Base-by-base conservation (phyloP, 2,113 vertebrate genomes). In the Catagonus wagneri region DNA sequence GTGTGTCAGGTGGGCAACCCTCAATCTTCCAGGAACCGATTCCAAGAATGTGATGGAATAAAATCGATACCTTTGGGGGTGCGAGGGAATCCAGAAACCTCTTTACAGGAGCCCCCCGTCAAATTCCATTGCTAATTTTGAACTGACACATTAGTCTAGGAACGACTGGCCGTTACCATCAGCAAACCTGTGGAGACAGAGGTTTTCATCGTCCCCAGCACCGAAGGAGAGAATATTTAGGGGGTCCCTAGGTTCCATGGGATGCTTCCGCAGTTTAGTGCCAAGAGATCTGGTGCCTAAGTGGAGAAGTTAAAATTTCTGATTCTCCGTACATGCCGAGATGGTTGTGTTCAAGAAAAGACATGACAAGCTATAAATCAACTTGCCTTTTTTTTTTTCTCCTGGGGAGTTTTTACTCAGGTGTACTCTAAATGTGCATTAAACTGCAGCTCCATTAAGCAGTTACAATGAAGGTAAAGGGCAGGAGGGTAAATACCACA, bases 391-490 rank as follows among this genome's bases (percentile, higher is more conserved):
- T 75, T 78, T 98, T 94, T 90, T 96, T 86, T 95, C 86, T 91
- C 86, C 98, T 98, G 97, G 95, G 91, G 98, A 98, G 98, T 98
- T 98, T 98, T 98, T 98, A 98, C 98, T 99, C 98, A 98, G 98
- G 98, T 99, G 98, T 98, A 98, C 98, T 99, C 98, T 98, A 98
- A 99, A 98, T 98, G 98, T 98, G 98, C 98, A 98, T 98, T 99
- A 98, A 99, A 99, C 98, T 98, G 98, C 98, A 98, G 98, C 98
- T 99, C 99, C 99, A 99, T 99, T 99, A 99, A 99, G 98, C 99
- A 99, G 99, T 99, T 99, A 99, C 99, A 99, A 97, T 98, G 99
- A 99, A 99, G 99, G 99, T 98, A 99, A 99, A 99, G 99, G 99
- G 98, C 99, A 98, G 96, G 94, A 98, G 99, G 99, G 99, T 99